Conservation (phyloP, 2,797 vertebrate genomes). For the Holocentrus rufus region DNA sequence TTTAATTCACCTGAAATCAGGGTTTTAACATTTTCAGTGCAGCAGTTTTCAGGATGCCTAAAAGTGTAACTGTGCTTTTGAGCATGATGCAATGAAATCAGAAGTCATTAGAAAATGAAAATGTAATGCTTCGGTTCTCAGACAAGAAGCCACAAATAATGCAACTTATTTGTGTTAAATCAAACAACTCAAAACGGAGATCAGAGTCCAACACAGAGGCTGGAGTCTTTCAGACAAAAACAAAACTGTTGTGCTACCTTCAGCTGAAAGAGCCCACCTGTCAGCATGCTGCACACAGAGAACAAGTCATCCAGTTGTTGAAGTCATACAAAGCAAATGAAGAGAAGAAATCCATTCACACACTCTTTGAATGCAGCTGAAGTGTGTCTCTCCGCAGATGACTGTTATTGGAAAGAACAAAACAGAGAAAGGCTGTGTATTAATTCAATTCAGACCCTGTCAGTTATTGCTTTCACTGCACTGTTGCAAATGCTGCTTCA, state of each 20-base stretch:
- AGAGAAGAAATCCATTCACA: slow-evolving; percentile 71
- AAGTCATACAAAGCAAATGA: slow-evolving; percentile 63
- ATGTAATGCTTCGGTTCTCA: background rate
- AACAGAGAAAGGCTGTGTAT: slow-evolving; percentile 65
- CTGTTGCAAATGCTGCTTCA: slow-evolving; percentile 32
- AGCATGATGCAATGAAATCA: slow-evolving; percentile 1
- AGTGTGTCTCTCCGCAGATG: slow-evolving; percentile 71
- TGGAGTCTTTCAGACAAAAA: slow-evolving; percentile 56
- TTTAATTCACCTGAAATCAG: slow-evolving; percentile 7
- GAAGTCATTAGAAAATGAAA: background rate
- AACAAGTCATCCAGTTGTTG: slow-evolving; percentile 76
- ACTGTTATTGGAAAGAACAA: slow-evolving; percentile 69
- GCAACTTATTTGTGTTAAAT: slow-evolving; percentile 17
- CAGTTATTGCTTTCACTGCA: slow-evolving; percentile 57
- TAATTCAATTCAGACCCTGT: slow-evolving; percentile 68
- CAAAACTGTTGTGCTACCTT: slow-evolving; percentile 57
- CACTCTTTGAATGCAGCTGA: slow-evolving; percentile 67
- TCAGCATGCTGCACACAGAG: slow-evolving; percentile 64
- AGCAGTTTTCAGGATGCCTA: background rate
- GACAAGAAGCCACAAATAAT: slow-evolving; percentile 1
- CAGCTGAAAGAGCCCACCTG: slow-evolving; percentile 75
- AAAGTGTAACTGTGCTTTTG: too few species aligned
- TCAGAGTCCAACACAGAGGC: slow-evolving; percentile 29
- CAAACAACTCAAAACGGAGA: slow-evolving; percentile 22
- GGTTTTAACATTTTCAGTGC: background rate